Conservation (phyloP, 2,797 vertebrate genomes). For the Podarcis lilfordi region DNA sequence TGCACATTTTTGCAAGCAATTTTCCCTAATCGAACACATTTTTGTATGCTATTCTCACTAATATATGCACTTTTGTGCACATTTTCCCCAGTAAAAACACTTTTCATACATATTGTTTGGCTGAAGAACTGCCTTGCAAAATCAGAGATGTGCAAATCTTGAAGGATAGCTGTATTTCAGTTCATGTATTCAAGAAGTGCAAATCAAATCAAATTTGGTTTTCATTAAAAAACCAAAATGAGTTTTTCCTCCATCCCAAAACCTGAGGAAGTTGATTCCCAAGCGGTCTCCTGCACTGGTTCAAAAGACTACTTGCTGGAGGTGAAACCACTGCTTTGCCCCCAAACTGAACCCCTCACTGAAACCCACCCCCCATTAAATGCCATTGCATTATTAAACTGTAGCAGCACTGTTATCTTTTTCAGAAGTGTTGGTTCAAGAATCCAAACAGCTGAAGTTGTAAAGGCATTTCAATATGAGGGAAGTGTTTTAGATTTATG, state of each 20-base stretch:
- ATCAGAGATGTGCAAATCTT: too few relatives aligned
- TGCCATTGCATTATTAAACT: neutral
- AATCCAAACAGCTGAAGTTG: neutral
- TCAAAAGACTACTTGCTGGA: neutral
- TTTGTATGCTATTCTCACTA: too few relatives aligned
- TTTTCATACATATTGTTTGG: too few relatives aligned
- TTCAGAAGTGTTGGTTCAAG: neutral
- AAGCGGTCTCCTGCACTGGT: neutral
- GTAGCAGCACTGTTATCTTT: neutral
- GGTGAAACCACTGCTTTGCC: neutral
- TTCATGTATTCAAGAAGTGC: too few relatives aligned
- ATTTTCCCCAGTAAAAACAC: too few relatives aligned
- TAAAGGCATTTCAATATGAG: neutral
- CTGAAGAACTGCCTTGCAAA: too few relatives aligned
- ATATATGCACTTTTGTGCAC: too few relatives aligned
- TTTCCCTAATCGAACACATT: too few relatives aligned
- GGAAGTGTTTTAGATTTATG: accelerated
- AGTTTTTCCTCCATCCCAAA: neutral
- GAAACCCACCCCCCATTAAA: neutral
- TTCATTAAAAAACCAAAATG: too few relatives aligned
- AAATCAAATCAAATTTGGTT: too few relatives aligned
- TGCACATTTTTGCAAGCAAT: too few relatives aligned
- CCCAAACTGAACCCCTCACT: neutral
- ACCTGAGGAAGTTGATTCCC: neutral
- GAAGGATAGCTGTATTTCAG: too few relatives aligned